A percentile compares a stretch with the other conserved stretches of the same genome.
These are phyloP conservation scores for Dolichopus griseipennis DNA, from an alignment of 2,888 invertebrate species.

Conservation along the genomic window DNA sequence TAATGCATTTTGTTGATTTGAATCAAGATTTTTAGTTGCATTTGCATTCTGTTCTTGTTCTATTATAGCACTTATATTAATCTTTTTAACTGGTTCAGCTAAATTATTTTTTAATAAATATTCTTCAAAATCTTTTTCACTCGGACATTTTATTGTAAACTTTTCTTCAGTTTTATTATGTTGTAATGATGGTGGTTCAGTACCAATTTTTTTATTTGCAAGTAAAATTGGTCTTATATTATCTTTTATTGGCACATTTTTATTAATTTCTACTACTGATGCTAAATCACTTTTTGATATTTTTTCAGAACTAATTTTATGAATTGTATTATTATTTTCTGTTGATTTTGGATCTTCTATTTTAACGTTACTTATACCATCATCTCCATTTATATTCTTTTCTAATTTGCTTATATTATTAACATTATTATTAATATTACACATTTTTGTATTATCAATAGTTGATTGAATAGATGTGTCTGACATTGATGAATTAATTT, in stretches of 20 bases:
- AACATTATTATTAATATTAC: neutral
- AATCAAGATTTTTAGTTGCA: neutral
- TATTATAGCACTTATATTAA: conserved; percentile 13
- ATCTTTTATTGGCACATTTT: neutral
- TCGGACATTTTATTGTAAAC: conserved; percentile 20
- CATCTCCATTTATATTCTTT: no score
- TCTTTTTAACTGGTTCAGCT: conserved; percentile 24
- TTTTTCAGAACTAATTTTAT: no score
- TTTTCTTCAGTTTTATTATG: conserved; percentile 11
- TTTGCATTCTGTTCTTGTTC: neutral
- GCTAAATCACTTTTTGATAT: neutral
- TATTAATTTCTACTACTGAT: neutral
- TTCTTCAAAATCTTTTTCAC: conserved; percentile 27
- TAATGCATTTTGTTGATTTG: conserved; percentile 21
- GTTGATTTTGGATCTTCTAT: no score
- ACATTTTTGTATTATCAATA: no score
- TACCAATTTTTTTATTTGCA: neutral
- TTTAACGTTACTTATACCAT: no score
- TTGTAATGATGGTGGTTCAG: neutral
- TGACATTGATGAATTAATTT: neutral
- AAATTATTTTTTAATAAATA: conserved; percentile 23
- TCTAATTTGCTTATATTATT: neutral
- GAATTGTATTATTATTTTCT: neutral
- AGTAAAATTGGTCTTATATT: neutral
- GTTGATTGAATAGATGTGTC: neutral